Evolutionary conservation across 2,888 invertebrate species (phyloP), one percentile per base, ranked within the genome.

Genomic region (Chrysolina oricalcia): DNA sequence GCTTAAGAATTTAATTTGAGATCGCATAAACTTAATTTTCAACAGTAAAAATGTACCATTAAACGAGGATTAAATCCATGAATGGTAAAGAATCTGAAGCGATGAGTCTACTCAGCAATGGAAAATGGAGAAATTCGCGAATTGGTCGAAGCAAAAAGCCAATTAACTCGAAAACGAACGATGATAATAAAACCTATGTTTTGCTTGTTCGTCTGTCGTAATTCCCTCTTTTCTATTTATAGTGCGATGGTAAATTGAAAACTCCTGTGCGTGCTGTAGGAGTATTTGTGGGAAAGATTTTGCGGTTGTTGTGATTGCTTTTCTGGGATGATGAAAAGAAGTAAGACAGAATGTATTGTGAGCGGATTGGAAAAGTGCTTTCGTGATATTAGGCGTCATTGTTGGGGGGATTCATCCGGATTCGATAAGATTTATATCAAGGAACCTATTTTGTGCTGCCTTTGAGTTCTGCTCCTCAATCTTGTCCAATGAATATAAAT

Each of bases 211-310:
- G 8, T 35, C 11, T 17, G 15, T 27, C 35, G 23, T 23, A 59
- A 59, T 59, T 27, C 35, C 27, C 35, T 35, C 15, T 59, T 35
- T 59, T 35, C 27, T n/a, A 35, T 59, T 59, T 59, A 35, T 59
- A n/a, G 59, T 59, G 59, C 23, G n/a, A 35, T 59, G 35, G 59
- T 15, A 59, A 59, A 59, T 59, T 59, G 59, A 59, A 59, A 59
- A 59, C 59, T 8, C 35, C 9, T 27, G 59, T 59, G 59, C 59
- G 59, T 59, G 27, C 27, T 35, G 59, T n/a, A 3, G 59, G 35
- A 35, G 35, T 59, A 59, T 59, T 59, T 27, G 59, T 15, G 23
- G 15, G 17, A 15, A 59, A 27, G 35, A 27, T n/a, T 35, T 23
- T 27, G 59, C 35, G 53, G 19, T 53, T 53, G 23, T 23, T 59